phyloP scores from a whole-genome alignment of 1,140 invertebrate genomes.

The Trachymyrmex septentrionalis region DNA sequence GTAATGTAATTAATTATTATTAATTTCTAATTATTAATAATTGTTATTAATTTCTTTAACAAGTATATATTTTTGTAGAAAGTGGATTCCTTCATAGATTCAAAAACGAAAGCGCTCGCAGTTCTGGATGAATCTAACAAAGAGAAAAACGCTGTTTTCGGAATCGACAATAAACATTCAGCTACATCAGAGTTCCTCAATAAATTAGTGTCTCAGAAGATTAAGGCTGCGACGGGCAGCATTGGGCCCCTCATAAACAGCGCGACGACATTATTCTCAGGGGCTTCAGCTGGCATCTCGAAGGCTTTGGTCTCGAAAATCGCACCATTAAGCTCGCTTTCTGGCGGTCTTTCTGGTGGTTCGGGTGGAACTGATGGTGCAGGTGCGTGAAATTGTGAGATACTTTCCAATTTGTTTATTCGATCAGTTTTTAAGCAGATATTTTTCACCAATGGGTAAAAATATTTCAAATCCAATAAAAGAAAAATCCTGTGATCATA shows the following conservation, averaged over 20 bases:
- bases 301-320: conserved; percentile 81
- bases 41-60: neutral
- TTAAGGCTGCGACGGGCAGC: conserved; percentile 78
- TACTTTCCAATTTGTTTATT: neutral
- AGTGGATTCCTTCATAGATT: conserved; percentile 92
- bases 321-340: conserved; percentile 81
- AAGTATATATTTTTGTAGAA: conserved; percentile 86
- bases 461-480: neutral
- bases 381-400: conserved; percentile 5
- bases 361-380: conserved; percentile 5
- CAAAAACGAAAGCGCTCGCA: conserved; percentile 90
- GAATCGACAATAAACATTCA: conserved; percentile 87
- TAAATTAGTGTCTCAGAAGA: conserved; percentile 79
- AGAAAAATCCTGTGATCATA: neutral
- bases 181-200: conserved; percentile 81
- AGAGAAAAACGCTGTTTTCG: conserved; percentile 90
- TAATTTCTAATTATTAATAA: too few species aligned
- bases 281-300: conserved; percentile 77
- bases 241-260: conserved; percentile 82
- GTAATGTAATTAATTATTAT: too few species aligned
- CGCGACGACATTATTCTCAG: conserved; percentile 80
- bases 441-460: neutral
- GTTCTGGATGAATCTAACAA: conserved; percentile 91
- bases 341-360: conserved; percentile 77
- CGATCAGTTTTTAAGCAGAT: neutral